Conservation (phyloP, 2,113 vertebrate species). For the Ranitomeya imitator region DNA sequence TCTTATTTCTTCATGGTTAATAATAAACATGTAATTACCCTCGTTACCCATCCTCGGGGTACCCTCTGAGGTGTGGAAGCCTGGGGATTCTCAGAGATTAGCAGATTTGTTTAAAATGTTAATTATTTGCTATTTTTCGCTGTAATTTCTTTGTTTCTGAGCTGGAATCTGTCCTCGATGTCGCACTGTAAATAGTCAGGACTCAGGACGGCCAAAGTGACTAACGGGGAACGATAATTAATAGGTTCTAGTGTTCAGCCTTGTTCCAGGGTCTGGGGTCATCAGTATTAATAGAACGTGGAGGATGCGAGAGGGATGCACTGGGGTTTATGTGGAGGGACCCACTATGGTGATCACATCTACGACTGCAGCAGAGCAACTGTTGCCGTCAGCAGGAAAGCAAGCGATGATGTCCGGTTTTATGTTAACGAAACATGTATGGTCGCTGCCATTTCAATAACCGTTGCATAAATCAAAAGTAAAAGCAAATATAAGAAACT, state of each 20-base stretch:
- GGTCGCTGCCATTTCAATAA: no score
- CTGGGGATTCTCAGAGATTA: background rate
- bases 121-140: slow-evolving; percentile 17
- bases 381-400: background rate
- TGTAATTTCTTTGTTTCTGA: background rate
- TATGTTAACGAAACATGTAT: no score
- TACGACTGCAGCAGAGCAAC: background rate
- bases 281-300: background rate
- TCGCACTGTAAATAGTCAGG: background rate
- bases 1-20: background rate
- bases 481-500: no score
- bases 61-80: background rate
- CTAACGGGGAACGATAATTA: background rate
- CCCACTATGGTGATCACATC: background rate
- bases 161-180: background rate
- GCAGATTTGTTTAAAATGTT: background rate
- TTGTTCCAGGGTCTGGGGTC: background rate
- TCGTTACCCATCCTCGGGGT: background rate
- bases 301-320: background rate
- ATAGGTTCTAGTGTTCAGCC: background rate
- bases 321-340: background rate
- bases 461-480: no score
- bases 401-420: background rate
- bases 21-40: slow-evolving; percentile 9
- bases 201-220: background rate